These are phyloP conservation scores for Mus caroli DNA, from an alignment of 2,797 vertebrate genomes.

Conservation along the genomic window DNA sequence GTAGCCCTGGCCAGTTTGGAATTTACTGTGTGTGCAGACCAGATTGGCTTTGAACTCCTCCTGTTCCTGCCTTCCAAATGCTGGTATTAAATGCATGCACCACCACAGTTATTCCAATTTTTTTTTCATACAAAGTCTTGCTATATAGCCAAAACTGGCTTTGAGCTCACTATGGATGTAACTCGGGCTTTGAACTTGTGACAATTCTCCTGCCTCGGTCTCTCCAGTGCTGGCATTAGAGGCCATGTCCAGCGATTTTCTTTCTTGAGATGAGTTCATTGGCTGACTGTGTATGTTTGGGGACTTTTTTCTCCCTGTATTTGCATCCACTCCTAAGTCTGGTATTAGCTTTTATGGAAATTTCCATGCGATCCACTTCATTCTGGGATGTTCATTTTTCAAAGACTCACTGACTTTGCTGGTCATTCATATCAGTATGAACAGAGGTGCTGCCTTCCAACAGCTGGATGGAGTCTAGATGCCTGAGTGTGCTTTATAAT, in stretches of 20 bases:
- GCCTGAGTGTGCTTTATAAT: not conserved
- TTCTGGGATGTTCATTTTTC: conserved; percentile 1
- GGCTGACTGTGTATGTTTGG: not conserved
- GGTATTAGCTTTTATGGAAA: not conserved
- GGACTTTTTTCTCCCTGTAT: not conserved
- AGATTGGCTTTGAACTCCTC: not conserved
- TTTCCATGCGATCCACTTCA: not conserved
- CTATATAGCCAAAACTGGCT: not conserved
- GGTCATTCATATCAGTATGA: accelerated
- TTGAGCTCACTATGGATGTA: not conserved
- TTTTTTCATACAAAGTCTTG: not conserved
- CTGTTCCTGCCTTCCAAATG: not conserved
- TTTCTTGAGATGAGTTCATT: conserved; percentile 13
- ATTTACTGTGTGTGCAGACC: not conserved
- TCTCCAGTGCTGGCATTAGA: not conserved
- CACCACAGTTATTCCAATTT: not conserved
- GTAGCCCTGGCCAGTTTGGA: not conserved
- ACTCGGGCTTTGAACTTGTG: not conserved
- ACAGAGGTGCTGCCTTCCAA: not conserved
- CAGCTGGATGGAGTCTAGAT: not conserved
- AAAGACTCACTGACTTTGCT: not conserved
- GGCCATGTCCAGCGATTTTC: not conserved
- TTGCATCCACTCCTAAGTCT: not conserved
- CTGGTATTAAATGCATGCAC: not conserved
- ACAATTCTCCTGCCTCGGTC: not conserved